Percentiles rank a stretch among this genome's conserved stretches.
phyloP scores from a whole-genome alignment of 2,113 vertebrate species.

The Pundamilia nyererei region DNA sequence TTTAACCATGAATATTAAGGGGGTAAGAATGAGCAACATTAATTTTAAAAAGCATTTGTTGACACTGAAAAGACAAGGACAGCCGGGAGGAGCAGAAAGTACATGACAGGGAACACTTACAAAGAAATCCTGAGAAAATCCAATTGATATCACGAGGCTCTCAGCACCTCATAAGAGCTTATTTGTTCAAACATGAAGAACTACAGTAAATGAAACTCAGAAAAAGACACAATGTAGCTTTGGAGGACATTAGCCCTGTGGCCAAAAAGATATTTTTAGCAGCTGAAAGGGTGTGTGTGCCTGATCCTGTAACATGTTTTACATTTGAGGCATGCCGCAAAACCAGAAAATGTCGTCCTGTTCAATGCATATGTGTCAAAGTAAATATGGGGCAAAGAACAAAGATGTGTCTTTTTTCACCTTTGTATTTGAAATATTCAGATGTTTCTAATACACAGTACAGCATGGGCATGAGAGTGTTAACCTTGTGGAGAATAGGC shows the following conservation, averaged over 20 bases:
- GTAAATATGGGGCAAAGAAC: background rate
- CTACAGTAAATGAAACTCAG: background rate
- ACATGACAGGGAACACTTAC: background rate
- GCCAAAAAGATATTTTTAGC: constrained; percentile 7
- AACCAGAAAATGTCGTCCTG: background rate
- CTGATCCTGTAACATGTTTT: background rate
- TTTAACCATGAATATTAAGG: background rate
- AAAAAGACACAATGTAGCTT: background rate
- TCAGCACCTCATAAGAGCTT: background rate
- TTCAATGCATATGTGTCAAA: background rate
- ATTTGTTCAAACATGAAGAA: background rate
- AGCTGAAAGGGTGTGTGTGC: background rate
- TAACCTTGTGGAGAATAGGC: background rate
- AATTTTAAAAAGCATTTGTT: background rate
- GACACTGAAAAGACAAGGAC: background rate
- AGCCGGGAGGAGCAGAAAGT: background rate
- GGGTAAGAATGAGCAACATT: background rate
- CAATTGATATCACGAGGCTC: background rate
- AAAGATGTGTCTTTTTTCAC: background rate
- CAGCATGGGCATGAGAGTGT: background rate
- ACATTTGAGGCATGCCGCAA: background rate
- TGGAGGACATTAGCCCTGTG: background rate
- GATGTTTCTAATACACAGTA: background rate
- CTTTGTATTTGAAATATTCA: background rate
- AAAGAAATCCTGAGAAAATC: background rate